Conservation (phyloP, 2,113 vertebrate genomes). For the Rhea americana region DNA sequence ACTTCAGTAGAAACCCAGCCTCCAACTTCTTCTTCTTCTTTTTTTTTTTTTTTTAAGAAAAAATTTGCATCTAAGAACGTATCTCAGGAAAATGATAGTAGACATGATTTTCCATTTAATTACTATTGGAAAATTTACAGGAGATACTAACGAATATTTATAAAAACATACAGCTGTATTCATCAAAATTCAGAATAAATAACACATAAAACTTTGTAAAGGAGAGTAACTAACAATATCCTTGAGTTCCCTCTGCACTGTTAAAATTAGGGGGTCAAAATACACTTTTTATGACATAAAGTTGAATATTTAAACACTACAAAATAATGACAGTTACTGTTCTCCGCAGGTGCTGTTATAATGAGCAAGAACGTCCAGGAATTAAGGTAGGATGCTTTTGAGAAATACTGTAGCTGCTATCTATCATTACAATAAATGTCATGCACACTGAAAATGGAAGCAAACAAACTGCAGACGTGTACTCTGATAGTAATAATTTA, state of each 20-base stretch:
- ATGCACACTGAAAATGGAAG: background rate
- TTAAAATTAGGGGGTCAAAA: background rate
- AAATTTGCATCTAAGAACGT: background rate
- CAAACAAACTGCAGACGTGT: background rate
- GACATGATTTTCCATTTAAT: no score
- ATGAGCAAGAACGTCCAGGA: background rate
- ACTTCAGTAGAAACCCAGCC: fast-evolving
- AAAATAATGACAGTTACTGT: background rate
- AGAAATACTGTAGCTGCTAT: background rate
- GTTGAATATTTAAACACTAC: background rate
- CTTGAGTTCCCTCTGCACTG: background rate
- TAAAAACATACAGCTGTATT: background rate
- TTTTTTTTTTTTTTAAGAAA: background rate
- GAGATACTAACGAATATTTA: fast-evolving
- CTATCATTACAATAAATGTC: background rate
- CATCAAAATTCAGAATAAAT: background rate
- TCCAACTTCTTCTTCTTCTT: background rate
- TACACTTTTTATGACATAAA: background rate
- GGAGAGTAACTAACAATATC: fast-evolving
- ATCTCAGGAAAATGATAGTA: background rate
- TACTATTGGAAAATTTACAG: background rate
- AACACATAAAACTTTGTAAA: background rate
- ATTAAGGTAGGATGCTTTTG: background rate
- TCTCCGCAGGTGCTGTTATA: background rate
- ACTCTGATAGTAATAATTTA: background rate